Percentiles rank a stretch among this genome's conserved stretches.
Evolutionary conservation across 2,797 vertebrate species (phyloP).

Genomic region (Bovichtus variegatus): DNA sequence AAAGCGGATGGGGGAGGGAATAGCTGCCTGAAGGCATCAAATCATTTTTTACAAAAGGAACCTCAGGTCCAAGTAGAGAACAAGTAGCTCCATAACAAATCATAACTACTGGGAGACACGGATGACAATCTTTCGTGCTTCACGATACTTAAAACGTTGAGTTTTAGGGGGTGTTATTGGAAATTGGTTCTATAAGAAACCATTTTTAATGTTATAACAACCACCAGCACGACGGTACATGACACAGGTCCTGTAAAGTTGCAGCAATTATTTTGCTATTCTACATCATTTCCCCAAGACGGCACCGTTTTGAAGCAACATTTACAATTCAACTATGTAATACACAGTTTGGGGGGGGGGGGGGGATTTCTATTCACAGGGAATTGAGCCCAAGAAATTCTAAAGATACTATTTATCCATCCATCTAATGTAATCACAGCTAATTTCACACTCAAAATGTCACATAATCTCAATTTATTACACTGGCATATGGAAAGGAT

Average conservation of each 20-base stretch:
- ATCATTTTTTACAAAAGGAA: constrained; percentile 38
- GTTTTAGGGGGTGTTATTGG: constrained; percentile 8
- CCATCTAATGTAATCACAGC: not conserved
- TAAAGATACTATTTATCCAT: not conserved
- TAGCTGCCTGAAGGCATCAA: constrained; percentile 58
- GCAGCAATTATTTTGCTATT: not conserved
- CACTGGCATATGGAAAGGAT: constrained; percentile 1
- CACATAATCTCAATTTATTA: constrained; percentile 2
- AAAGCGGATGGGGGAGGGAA: constrained; percentile 39
- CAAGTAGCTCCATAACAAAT: constrained; percentile 14
- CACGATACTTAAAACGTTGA: not conserved
- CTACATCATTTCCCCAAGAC: constrained; percentile 13
- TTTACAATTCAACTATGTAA: constrained; percentile 20
- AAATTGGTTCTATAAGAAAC: constrained; percentile 12
- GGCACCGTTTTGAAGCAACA: constrained; percentile 11
- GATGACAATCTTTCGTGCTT: constrained; percentile 19
- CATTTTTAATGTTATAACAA: constrained; percentile 13
- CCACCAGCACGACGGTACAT: not conserved
- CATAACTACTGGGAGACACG: not conserved
- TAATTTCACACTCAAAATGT: constrained; percentile 11
- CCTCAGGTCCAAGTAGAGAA: constrained; percentile 35
- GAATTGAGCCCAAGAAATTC: not conserved
- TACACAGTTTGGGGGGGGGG: not conserved
- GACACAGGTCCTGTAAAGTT: not conserved
- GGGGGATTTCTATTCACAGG: no score